Evolutionary conservation across 2,888 invertebrate genomes (phyloP).

Genomic region (Odontomyia ornata): DNA sequence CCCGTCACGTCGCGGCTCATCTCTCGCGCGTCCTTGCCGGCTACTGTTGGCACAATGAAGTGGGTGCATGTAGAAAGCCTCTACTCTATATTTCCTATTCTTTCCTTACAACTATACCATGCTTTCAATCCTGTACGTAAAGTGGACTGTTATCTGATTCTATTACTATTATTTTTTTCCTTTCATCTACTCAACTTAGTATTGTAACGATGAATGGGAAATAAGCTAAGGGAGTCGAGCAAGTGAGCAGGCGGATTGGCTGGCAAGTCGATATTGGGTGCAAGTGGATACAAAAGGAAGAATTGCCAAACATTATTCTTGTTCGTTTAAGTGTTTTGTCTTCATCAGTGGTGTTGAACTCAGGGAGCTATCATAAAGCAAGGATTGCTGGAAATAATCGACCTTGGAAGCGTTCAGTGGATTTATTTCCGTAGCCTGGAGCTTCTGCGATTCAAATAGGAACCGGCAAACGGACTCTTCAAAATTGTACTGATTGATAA

Average conservation of each 20-base stretch:
- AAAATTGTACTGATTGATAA: too few relatives aligned
- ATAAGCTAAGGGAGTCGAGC: not conserved
- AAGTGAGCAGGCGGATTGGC: not conserved
- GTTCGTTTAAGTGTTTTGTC: constrained; percentile 33
- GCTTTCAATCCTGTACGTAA: constrained; percentile 16
- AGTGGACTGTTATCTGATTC: constrained; percentile 36
- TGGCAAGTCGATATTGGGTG: constrained; percentile 9
- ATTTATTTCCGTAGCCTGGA: too few relatives aligned
- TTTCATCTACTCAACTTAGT: constrained; percentile 29
- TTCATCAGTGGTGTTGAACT: constrained; percentile 15
- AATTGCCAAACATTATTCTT: constrained; percentile 44
- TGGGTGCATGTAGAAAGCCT: constrained; percentile 21
- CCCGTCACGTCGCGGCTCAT: too few relatives aligned
- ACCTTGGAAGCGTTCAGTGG: too few relatives aligned
- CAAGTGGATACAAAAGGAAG: constrained; percentile 34
- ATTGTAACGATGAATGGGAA: constrained; percentile 28
- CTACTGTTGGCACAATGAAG: constrained; percentile 7
- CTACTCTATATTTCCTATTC: constrained; percentile 4
- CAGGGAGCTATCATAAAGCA: not conserved
- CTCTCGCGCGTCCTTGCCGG: not conserved
- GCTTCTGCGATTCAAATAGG: too few relatives aligned
- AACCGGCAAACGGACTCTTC: too few relatives aligned
- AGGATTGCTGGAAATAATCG: too few relatives aligned
- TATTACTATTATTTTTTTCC: constrained; percentile 37
- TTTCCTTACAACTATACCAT: constrained; percentile 25